phyloP scores from a whole-genome alignment of 2,888 invertebrate genomes.

The Endomychus coccineus region DNA sequence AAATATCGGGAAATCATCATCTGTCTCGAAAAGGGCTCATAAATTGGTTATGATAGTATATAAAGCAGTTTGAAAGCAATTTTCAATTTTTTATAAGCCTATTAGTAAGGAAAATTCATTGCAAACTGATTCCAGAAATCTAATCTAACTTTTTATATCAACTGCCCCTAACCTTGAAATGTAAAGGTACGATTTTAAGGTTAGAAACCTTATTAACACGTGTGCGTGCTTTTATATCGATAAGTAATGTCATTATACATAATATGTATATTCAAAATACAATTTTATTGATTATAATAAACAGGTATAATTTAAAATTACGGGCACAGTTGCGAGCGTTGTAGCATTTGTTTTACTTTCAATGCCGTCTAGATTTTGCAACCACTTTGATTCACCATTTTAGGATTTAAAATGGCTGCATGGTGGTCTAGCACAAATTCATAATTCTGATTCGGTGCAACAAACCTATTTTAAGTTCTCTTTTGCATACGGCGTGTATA shows the following conservation, averaged over 20 bases:
- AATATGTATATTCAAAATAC: conserved; percentile 28
- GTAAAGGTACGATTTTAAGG: conserved; percentile 18
- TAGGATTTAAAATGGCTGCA: conserved; percentile 7
- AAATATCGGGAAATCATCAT: conserved; percentile 19
- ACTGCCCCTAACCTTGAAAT: conserved; percentile 23
- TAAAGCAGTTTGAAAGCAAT: conserved; percentile 14
- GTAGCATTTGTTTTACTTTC: conserved; percentile 17
- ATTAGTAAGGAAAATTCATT: conserved; percentile 17
- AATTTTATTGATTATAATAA: conserved; percentile 25
- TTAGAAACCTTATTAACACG: conserved; percentile 25
- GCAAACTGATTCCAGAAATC: conserved; percentile 23
- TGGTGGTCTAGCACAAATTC: conserved; percentile 24
- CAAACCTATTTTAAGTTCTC: background rate
- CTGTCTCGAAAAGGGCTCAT: conserved; percentile 30
- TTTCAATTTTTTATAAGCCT: conserved; percentile 16
- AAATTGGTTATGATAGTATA: conserved; percentile 26
- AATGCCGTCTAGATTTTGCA: conserved; percentile 18
- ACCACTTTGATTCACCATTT: background rate
- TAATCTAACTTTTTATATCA: conserved; percentile 10
- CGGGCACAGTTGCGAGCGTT: conserved; percentile 26
- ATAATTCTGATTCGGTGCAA: background rate
- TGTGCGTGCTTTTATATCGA: conserved; percentile 34
- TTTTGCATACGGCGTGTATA: conserved; percentile 14
- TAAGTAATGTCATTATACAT: conserved; percentile 35
- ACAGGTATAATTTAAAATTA: too few species aligned